Evolutionary conservation across 2,113 vertebrate species (phyloP), one percentile per base, ranked within the genome.

Genomic region (Cyprinodon tularosa): DNA sequence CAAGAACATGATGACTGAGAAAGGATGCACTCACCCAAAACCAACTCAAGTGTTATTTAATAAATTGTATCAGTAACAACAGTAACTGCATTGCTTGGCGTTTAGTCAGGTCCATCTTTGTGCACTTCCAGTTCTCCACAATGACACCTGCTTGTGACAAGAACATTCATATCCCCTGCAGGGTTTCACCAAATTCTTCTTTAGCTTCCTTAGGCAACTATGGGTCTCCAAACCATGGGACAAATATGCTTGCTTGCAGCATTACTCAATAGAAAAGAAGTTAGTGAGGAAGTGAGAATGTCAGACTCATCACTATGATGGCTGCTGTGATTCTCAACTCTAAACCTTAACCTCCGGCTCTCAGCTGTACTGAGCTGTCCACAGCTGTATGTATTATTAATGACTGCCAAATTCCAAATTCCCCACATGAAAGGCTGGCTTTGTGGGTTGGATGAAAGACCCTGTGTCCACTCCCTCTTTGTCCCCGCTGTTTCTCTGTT

Each of bases 341-440:
- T 77, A 38, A 89, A 86, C 90, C 84, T 84, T 89, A 68, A 91
- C 91, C 86, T 65, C 86, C 66, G 60, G 85, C 78, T 68, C 72
- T 72, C 67, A 47, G 63, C 78, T 80, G 84, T 66, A 66, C 78
- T 77, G 78, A 72, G 63, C 79, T 76, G 85, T 62, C 66, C 63
- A 57, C 76, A 62, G 67, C 72, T 78, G 81, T 87, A 92, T 91
- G 91, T 86, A 90, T 93, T 93, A 91, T 93, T 93, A 92, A 94
- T 93, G 91, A 86, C 59, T 81, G 86, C 64, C 82, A 91, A 91
- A 94, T 93, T 92, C 90, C 90, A 84, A 91, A 94, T 93, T 92
- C 90, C 90, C 82, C 85, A 68, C 76, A 84, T 93, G 92, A 94
- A 93, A 93, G 87, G 78, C 80, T 22, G 40, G 71, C 85, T 88